These are phyloP conservation scores for Octonoba sinensis DNA, from an alignment of 2,888 invertebrate genomes.

Conservation along the genomic window DNA sequence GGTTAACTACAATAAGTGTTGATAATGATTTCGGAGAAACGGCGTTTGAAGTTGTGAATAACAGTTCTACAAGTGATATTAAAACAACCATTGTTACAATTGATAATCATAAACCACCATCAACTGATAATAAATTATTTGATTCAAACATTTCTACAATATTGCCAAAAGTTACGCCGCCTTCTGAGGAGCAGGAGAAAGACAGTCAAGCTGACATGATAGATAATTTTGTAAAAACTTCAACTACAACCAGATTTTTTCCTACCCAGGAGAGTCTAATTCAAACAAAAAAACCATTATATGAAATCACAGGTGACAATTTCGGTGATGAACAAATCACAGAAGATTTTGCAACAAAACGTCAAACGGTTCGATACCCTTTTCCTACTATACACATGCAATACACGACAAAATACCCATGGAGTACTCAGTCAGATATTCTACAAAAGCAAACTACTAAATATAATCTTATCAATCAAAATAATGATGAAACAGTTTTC, in stretches of 20 bases:
- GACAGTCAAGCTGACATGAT: not conserved
- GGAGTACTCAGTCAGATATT: not conserved
- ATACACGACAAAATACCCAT: slow-evolving; percentile 15
- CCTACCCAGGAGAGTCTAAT: too few species aligned
- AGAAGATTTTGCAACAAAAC: not conserved
- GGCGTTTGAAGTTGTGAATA: not conserved
- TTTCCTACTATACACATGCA: slow-evolving; percentile 48
- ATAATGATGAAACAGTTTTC: too few species aligned
- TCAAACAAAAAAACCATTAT: too few species aligned
- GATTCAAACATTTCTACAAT: not conserved
- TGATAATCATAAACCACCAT: slow-evolving; percentile 43
- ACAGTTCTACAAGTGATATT: not conserved
- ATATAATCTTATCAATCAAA: too few species aligned
- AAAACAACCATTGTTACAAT: slow-evolving; percentile 39
- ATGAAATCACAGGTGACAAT: not conserved
- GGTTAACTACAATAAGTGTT: slow-evolving; percentile 1
- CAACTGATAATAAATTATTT: not conserved
- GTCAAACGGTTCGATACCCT: slow-evolving; percentile 28
- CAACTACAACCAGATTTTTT: not conserved
- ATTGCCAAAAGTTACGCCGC: too few species aligned
- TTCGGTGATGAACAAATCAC: not conserved
- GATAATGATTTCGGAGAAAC: not conserved
- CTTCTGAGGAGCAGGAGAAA: not conserved
- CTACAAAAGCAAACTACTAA: too few species aligned
- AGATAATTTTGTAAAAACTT: not conserved